Conservation (phyloP, 2,888 invertebrate genomes). For the Limenitis camilla region DNA sequence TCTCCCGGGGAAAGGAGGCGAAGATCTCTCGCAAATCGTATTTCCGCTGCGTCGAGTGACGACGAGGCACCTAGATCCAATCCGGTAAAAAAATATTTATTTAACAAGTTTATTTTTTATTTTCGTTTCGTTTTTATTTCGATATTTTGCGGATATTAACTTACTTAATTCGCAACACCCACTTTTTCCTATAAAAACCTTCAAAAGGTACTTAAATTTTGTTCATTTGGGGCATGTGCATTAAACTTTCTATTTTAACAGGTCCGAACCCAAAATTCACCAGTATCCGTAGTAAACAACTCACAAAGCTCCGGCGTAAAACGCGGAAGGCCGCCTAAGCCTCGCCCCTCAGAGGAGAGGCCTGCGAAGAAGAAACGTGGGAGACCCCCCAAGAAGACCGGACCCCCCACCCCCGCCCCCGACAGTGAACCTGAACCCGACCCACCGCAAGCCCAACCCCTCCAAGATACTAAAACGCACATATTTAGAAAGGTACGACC, state of each 20-base stretch:
- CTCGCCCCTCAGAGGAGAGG: slow-evolving; percentile 47
- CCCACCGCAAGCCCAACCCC: slow-evolving; percentile 33
- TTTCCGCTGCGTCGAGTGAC: slow-evolving; percentile 64
- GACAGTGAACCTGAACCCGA: slow-evolving; percentile 31
- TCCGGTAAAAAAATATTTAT: slow-evolving; percentile 33
- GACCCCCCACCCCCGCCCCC: slow-evolving; percentile 35
- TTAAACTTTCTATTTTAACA: slow-evolving; percentile 4
- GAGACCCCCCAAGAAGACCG: slow-evolving; percentile 50
- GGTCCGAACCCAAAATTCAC: slow-evolving; percentile 26
- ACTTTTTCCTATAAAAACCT: neutral
- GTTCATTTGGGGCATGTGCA: neutral
- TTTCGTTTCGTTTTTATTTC: neutral
- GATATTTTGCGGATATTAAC: neutral
- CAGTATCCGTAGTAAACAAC: slow-evolving; percentile 36
- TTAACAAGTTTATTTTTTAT: neutral
- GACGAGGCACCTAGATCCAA: slow-evolving; percentile 48
- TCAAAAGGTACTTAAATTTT: neutral
- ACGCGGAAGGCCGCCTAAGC: slow-evolving; percentile 72
- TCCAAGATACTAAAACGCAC: slow-evolving; percentile 57
- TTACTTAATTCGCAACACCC: too few species aligned
- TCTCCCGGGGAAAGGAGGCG: slow-evolving; percentile 47
- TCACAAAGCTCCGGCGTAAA: slow-evolving; percentile 41
- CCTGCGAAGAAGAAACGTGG: slow-evolving; percentile 60
- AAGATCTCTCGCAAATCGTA: slow-evolving; percentile 47
- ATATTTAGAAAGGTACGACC: slow-evolving; percentile 56